Evolutionary conservation across 2,888 invertebrate genomes (phyloP), one percentile per base, ranked within the genome.

Genomic region (Meliscaeva auricollis): DNA sequence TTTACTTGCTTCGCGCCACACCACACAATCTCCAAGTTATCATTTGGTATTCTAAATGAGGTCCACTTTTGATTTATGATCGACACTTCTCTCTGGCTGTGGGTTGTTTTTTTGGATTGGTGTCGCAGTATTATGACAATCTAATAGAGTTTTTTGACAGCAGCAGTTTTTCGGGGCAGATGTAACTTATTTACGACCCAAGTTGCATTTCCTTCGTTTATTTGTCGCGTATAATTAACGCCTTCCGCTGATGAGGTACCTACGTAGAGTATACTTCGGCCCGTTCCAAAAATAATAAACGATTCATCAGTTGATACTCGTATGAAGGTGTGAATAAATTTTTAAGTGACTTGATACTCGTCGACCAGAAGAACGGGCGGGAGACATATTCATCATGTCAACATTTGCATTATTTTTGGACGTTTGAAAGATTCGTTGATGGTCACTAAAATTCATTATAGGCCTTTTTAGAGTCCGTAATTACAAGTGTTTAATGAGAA

Each of bases 41-140:
- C 76, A 81, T 81, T 76, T 85, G 35, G 81, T 73, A 85, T 85
- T 85, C 85, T 69, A 80, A 85, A 85, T 85, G 80, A 85, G 76
- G 85, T 81, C 81, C 76, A 78, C 66, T 66, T 73, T 80, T 85
- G 85, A 85, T 85, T 85, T 85, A 85, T 68, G 85, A 73, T 64
- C 48, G 26, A 44, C 48, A 54, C 74, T 35, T n/a, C 64, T 73
- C 44, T 22, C 38, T 0, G 46, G 15, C 22, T 70, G 64, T 41
- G 69, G 68, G 54, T 38, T 60, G 41, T 20, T 30, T 58, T 50
- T 69, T 56, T n/a, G 60, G 46, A 15, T 17, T 44, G n/a, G n/a
- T 32, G 62, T 26, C 26, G 50, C 62, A 62, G 75, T 44, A 72
- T 85, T 85, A 81, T 85, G 85, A 85, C 81, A 81, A 77, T 50